phyloP scores from a whole-genome alignment of 1,140 invertebrate genomes.

The Apis cerana region DNA sequence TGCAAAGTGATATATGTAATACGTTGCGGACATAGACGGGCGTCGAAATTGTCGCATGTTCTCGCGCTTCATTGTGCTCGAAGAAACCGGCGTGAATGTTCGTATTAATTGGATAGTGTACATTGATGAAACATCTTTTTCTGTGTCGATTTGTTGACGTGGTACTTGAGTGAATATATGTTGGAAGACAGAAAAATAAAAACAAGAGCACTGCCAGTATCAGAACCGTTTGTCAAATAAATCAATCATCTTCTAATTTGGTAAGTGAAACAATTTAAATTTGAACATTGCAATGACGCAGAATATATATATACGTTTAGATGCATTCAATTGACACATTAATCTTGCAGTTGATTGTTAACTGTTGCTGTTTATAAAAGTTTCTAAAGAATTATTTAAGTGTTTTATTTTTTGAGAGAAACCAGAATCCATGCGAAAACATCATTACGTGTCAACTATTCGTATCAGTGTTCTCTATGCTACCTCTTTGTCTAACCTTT shows the following conservation, averaged over 20 bases:
- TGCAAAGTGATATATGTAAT: neutral
- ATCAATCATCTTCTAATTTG: neutral
- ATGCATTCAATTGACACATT: neutral
- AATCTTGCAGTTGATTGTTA: neutral
- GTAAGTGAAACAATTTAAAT: constrained; percentile 7
- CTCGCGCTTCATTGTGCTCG: constrained; percentile 4
- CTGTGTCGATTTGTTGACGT: no score
- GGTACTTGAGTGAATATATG: neutral
- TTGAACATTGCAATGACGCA: neutral
- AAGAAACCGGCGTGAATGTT: constrained; percentile 8
- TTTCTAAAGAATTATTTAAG: neutral
- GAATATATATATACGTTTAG: no score
- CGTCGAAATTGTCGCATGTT: constrained; percentile 6
- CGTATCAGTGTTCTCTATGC: neutral
- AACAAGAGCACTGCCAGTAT: neutral
- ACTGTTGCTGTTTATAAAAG: neutral
- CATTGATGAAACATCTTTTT: neutral
- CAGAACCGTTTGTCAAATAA: neutral
- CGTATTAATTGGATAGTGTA: neutral
- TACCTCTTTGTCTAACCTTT: neutral
- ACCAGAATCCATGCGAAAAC: neutral
- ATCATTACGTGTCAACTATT: constrained; percentile 4
- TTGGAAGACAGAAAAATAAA: neutral
- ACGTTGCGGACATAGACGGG: neutral
- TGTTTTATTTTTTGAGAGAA: neutral